Evolutionary conservation across 2,113 vertebrate genomes (phyloP), one percentile per base, ranked within the genome.

Genomic region (Tachuris rubrigastra): DNA sequence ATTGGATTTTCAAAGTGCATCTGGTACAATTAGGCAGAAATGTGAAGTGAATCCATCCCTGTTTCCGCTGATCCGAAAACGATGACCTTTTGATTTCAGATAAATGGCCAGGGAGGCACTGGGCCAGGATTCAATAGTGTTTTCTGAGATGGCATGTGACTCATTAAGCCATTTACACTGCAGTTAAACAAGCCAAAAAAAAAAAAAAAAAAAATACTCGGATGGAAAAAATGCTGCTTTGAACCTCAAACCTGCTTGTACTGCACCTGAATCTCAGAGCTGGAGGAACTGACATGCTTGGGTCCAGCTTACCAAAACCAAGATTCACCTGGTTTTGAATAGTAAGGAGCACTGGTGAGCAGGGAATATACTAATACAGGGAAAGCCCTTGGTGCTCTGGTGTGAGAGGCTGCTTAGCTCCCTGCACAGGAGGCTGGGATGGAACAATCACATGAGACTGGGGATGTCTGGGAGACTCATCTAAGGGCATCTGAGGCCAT

Each of bases 71-170:
- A 95, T 94, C 59, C 1, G 4, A 93, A 93, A 93, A 90, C 31
- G 8, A 75, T 85, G 66, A 74, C 72, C 94, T 90, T 66, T 62
- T 75, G 55, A 91, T 94, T 96, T 93, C 87, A 90, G 53, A 91
- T 89, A 89, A 96, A 95, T 94, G 90, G 65, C 58, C 62, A 8
- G 37, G 23, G 44, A 91, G 92, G 93, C 87, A 79, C 27, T 55
- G 24, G 0, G 88, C 96, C 95, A 95, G 88, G 71, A 63, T 46
- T 88, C 88, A 69, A 3, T 58, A 55, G 62, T 67, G 65, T 91
- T 95, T 96, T 94, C 89, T 81, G 81, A 94, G 73, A 71, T 12
- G 53, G 73, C 41, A 33, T 68, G 53, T 75, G 76, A 94, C 84
- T 89, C 72, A 83, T 91, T 93, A 93, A 75, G 80, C 63, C 62